phyloP scores from a whole-genome alignment of 2,797 vertebrate genomes.

The Eupleurogrammus muticus region DNA sequence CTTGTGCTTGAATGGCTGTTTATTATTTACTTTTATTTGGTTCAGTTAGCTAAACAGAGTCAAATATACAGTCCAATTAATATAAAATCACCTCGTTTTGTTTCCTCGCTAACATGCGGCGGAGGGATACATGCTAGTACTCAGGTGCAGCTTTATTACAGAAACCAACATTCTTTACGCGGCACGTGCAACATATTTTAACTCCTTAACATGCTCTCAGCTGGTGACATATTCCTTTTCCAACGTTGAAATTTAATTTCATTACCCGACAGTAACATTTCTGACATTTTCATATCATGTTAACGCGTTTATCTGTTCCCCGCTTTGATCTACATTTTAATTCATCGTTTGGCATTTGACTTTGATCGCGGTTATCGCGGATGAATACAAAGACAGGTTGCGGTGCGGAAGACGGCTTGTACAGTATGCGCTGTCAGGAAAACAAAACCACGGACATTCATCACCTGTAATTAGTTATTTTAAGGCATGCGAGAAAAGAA shows the following conservation, averaged over 20 bases:
- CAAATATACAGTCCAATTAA: too few species aligned
- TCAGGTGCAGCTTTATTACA: not conserved
- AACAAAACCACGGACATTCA: slow-evolving; percentile 10
- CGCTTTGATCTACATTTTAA: not conserved
- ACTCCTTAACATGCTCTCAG: too few species aligned
- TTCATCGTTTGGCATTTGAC: slow-evolving; percentile 15
- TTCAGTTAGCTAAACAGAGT: too few species aligned
- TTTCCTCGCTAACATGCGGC: not conserved
- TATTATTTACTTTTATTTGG: too few species aligned
- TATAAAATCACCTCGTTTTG: not conserved
- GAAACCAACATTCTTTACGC: too few species aligned
- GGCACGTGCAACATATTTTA: not conserved
- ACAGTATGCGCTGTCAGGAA: not conserved
- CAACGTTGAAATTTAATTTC: not conserved
- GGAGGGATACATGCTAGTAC: not conserved
- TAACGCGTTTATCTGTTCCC: not conserved
- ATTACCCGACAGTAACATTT: not conserved
- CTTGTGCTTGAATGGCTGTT: too few species aligned
- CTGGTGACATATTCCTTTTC: not conserved
- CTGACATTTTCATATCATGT: not conserved
- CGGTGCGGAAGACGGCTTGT: not conserved
- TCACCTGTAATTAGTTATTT: slow-evolving; percentile 28
- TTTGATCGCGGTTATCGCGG: not conserved
- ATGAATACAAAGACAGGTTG: not conserved
- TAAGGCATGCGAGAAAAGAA: slow-evolving; percentile 10